Conservation (phyloP, 2,113 vertebrate species). For the Corydoras maculifer region DNA sequence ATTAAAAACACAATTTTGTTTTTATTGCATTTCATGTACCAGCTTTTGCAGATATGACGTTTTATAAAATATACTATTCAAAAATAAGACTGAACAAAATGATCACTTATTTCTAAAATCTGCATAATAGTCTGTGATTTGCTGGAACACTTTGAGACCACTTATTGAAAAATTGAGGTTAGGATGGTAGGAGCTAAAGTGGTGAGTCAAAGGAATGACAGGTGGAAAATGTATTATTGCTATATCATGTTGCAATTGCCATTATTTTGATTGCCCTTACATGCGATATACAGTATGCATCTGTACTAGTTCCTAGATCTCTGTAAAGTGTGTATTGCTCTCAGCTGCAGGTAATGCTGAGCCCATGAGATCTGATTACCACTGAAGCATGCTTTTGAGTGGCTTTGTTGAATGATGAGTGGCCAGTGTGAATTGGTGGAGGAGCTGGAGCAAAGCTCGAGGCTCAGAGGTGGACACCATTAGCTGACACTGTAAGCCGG, state of each 20-base stretch:
- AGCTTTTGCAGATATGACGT: no score
- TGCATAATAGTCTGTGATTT: neutral
- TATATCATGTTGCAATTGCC: conserved; percentile 1
- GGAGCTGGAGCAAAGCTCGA: neutral
- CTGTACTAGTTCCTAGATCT: neutral
- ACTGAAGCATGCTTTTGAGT: neutral
- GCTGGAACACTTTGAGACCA: neutral
- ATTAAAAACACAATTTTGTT: no score
- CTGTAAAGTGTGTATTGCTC: neutral
- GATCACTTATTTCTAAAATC: neutral
- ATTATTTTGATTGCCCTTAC: neutral
- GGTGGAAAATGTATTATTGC: conserved; percentile 8
- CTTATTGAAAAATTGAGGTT: neutral
- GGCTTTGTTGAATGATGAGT: neutral
- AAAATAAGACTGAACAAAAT: neutral
- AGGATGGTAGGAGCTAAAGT: no score
- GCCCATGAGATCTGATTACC: conserved; percentile 3
- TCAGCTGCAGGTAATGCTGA: neutral
- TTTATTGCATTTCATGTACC: no score
- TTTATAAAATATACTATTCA: neutral
- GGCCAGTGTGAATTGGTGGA: conserved; percentile 14
- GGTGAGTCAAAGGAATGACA: neutral
- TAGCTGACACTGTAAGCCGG: conserved; percentile 12
- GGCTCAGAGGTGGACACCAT: conserved; percentile 4
- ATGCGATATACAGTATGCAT: neutral